Evolutionary conservation across 2,113 vertebrate genomes (phyloP), one percentile per base, ranked within the genome.

Genomic region (Poicephalus meyeri): DNA sequence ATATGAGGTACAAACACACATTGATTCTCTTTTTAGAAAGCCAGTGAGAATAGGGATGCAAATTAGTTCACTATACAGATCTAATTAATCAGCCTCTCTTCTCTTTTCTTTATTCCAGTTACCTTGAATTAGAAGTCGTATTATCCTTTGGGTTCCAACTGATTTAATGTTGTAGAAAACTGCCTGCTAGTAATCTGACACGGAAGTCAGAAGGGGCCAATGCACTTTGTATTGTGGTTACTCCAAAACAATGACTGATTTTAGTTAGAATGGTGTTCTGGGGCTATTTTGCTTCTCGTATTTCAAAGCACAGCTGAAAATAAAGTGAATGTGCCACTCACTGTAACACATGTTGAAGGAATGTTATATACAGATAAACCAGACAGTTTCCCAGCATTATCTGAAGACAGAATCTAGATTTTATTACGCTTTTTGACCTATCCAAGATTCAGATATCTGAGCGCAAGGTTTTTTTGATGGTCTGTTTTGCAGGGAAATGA

Each of bases 1-100:
- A 93, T 94, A 73, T 72, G 73, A 97, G 65, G 83, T 88, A 87
- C 88, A 96, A 95, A 93, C 83, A 92, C 63, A 86, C 70, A 0
- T 86, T 65, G 88, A 86, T 95, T 90, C 93, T 94, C 91, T 95
- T 95, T 96, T 95, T 96, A 96, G 95, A 96, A 96, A 96, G 95
- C 95, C 96, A 84, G 92, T 79, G 96, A 96, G 96, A 96, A 96
- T 94, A 97, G 80, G 61, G 88, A 97, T 96, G 96, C 96, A 96
- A 96, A 96, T 97, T 95, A 96, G 96, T 95, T 96, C 96, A 81
- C 92, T 69, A 53, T 84, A 72, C 73, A 72, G 92, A 93, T 94
- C 96, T 96, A 97, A 97, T 96, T 97, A 96, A 95, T 94, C 88
- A 93, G 83, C 44, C 64, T 90, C 80, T 74, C 91, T 91, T 88